Percentiles rank a stretch among this genome's conserved stretches.
These are phyloP conservation scores for Caiman crocodilus DNA, from an alignment of 2,797 vertebrate species.

Conservation along the genomic window DNA sequence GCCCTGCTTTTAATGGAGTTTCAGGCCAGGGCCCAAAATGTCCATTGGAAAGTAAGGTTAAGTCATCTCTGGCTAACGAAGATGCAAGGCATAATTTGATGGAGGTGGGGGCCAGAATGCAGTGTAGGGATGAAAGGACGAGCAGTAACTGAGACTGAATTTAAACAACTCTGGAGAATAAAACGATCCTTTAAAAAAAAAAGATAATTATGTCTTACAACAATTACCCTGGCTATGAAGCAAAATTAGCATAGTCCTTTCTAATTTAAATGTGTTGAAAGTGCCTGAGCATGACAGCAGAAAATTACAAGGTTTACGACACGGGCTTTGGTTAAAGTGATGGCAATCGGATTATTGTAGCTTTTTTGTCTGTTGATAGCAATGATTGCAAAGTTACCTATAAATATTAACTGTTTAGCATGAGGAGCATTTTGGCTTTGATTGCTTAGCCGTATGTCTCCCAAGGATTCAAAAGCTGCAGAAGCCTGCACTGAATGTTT, in stretches of 20 bases:
- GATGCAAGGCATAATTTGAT: conserved; percentile 77
- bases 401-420: conserved; percentile 76
- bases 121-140: conserved; percentile 72
- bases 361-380: conserved; percentile 74
- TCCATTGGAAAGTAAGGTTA: conserved; percentile 67
- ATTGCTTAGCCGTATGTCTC: neutral
- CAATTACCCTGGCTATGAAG: conserved; percentile 84
- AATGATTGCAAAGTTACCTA: conserved; percentile 75
- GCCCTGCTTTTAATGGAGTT: conserved; percentile 59
- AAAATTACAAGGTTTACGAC: conserved; percentile 85
- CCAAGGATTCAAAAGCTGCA: neutral
- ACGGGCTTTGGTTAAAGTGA: conserved; percentile 81
- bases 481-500: neutral
- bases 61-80: conserved; percentile 68
- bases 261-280: conserved; percentile 87
- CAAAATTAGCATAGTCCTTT: conserved; percentile 87
- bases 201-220: conserved; percentile 85
- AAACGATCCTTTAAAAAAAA: conserved; percentile 74
- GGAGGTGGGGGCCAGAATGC: conserved; percentile 62
- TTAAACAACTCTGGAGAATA: conserved; percentile 80
- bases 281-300: conserved; percentile 84
- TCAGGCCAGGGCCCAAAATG: conserved; percentile 47
- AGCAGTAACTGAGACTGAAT: conserved; percentile 75
- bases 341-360: conserved; percentile 75
- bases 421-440: conserved; percentile 51